Evolutionary conservation across 2,888 invertebrate species (phyloP).

Genomic region (Melipona bicolor): DNA sequence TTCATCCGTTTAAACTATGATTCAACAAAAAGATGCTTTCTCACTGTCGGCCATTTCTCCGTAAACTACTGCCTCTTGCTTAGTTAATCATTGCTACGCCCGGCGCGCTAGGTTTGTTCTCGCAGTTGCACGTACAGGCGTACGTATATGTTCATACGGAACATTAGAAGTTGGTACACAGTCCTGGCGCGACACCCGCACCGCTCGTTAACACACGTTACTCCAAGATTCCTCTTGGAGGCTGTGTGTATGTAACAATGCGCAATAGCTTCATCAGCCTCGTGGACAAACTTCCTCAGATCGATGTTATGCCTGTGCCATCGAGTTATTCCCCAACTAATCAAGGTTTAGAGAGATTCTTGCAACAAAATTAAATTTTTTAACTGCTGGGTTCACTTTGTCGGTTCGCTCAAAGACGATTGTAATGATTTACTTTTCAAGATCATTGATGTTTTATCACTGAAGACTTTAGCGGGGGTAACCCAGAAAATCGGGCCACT

Average conservation of each 20-base stretch:
- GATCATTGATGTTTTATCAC: too few relatives aligned
- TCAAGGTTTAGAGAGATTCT: constrained; percentile 45
- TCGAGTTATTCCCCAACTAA: constrained; percentile 70
- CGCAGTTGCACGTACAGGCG: background rate
- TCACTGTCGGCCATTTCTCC: background rate
- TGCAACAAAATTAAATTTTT: background rate
- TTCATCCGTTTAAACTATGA: background rate
- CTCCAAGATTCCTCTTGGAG: constrained; percentile 68
- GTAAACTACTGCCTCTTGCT: constrained; percentile 1
- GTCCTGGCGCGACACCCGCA: constrained; percentile 38
- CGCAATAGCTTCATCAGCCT: constrained; percentile 74
- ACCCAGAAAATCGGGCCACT: too few relatives aligned
- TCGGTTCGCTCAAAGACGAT: too few relatives aligned
- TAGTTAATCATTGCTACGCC: constrained; percentile 5
- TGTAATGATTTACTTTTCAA: too few relatives aligned
- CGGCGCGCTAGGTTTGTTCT: background rate
- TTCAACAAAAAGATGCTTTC: background rate
- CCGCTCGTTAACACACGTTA: constrained; percentile 77
- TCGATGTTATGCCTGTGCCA: constrained; percentile 24
- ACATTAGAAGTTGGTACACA: constrained; percentile 51
- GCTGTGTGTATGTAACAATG: constrained; percentile 67
- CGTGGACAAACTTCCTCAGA: constrained; percentile 38
- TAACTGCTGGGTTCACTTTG: background rate
- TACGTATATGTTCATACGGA: constrained; percentile 22
- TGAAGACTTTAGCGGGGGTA: too few relatives aligned